A percentile compares a stretch with the other conserved stretches of the same genome.
These are phyloP conservation scores for Labroides dimidiatus DNA, from an alignment of 2,797 vertebrate genomes.

Conservation along the genomic window DNA sequence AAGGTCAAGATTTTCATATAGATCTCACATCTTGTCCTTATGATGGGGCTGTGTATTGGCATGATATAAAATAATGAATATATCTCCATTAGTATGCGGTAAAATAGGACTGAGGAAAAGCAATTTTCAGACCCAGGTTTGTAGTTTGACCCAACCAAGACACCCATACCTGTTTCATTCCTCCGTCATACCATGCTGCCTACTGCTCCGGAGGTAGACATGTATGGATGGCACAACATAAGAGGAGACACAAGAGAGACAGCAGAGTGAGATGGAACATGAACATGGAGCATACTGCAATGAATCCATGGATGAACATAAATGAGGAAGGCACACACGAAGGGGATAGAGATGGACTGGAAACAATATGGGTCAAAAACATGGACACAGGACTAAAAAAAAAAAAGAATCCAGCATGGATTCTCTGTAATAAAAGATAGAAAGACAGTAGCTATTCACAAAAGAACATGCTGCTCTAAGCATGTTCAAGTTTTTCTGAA, in stretches of 20 bases:
- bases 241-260: slow-evolving; percentile 76
- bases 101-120: slow-evolving; percentile 15
- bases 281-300: slow-evolving; percentile 38
- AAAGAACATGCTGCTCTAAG: slow-evolving; percentile 7
- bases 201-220: slow-evolving; percentile 76
- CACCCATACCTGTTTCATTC: slow-evolving; percentile 74
- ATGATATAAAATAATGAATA: slow-evolving; percentile 30
- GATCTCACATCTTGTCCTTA: slow-evolving; percentile 32
- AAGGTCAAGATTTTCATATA: slow-evolving; percentile 37
- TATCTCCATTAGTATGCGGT: slow-evolving; percentile 14
- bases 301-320: slow-evolving; percentile 37
- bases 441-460: not conserved
- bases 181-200: slow-evolving; percentile 78
- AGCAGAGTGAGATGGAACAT: slow-evolving; percentile 58
- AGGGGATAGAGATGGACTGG: slow-evolving; percentile 12
- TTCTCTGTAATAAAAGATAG: not conserved
- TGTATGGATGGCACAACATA: slow-evolving; percentile 68
- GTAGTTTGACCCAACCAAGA: slow-evolving; percentile 45
- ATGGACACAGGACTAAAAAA: not conserved
- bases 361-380: slow-evolving; percentile 14
- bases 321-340: slow-evolving; percentile 21
- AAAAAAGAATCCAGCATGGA: not conserved
- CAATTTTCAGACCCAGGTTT: slow-evolving; percentile 63
- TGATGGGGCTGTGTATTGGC: slow-evolving; percentile 6
- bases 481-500: slow-evolving; percentile 1